Conservation (phyloP, 2,113 vertebrate genomes). For the Barnardius zonarius region DNA sequence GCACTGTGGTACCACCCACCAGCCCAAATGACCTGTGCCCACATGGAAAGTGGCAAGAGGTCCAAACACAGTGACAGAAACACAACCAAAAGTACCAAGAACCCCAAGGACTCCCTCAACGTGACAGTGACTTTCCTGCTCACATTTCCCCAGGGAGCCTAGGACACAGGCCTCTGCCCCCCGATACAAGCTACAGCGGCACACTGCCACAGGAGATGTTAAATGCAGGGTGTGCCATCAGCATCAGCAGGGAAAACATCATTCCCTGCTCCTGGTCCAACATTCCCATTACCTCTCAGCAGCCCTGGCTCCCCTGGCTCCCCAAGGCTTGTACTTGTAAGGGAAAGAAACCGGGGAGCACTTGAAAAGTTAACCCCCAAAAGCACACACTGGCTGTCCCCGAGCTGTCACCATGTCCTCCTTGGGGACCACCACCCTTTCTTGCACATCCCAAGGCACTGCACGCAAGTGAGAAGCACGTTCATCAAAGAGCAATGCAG, state of each 20-base stretch:
- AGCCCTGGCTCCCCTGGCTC: not conserved
- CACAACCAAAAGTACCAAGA: not conserved
- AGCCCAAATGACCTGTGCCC: not conserved
- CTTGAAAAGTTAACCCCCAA: not conserved
- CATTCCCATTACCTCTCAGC: not conserved
- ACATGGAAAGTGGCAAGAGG: accelerated
- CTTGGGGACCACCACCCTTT: not conserved
- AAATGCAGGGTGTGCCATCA: not conserved
- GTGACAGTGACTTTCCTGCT: not conserved
- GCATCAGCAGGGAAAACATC: not conserved
- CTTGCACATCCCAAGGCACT: not conserved
- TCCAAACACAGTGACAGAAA: not conserved
- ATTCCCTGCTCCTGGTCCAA: not conserved
- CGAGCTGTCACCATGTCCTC: accelerated
- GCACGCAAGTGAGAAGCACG: accelerated
- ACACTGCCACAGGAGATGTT: not conserved
- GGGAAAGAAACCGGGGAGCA: not conserved
- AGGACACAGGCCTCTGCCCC: not conserved
- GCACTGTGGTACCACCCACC: not conserved
- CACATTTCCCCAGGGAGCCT: not conserved
- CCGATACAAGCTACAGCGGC: not conserved
- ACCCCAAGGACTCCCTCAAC: not conserved
- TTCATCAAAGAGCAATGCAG: not conserved
- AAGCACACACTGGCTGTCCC: not conserved
- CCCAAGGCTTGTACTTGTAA: not conserved